These are phyloP conservation scores for Tetanocera ferruginea DNA, from an alignment of 2,888 invertebrate species.

Conservation along the genomic window DNA sequence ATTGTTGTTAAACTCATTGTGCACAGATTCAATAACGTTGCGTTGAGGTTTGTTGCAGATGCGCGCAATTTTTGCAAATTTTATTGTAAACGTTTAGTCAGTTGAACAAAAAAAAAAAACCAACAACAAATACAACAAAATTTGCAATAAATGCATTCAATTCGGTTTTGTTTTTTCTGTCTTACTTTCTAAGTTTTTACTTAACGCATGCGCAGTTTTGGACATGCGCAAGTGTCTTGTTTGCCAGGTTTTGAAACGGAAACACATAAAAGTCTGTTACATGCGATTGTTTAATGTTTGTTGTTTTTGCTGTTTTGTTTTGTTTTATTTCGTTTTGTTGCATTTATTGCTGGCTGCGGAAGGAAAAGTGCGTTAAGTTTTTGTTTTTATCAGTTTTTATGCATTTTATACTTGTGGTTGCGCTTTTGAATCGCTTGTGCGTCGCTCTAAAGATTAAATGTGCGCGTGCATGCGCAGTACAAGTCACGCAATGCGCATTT, in stretches of 20 bases:
- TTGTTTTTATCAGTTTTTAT: not conserved
- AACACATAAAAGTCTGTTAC: conserved; percentile 64
- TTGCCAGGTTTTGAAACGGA: conserved; percentile 67
- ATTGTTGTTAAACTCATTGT: no score
- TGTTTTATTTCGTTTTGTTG: conserved; percentile 31
- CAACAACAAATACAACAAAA: conserved; percentile 13
- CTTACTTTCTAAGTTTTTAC: not conserved
- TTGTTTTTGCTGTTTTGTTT: conserved; percentile 54
- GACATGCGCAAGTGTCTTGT: conserved; percentile 61
- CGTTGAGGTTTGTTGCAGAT: no score
- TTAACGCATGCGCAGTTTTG: not conserved
- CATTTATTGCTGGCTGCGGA: not conserved
- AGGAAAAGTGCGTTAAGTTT: not conserved
- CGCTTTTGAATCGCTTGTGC: not conserved
- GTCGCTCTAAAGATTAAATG: conserved; percentile 46
- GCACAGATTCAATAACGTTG: no score
- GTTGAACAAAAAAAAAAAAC: conserved; percentile 27
- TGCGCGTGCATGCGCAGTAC: conserved; percentile 50
- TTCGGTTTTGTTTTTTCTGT: conserved; percentile 20
- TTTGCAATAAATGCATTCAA: not conserved
- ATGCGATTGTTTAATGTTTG: conserved; percentile 57
- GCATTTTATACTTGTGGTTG: not conserved
- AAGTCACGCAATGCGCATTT: conserved; percentile 49
- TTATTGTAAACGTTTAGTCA: no score
- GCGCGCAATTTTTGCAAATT: no score